A percentile compares a stretch with the other conserved stretches of the same genome.
These are phyloP conservation scores for Troides helena DNA, from an alignment of 2,888 invertebrate genomes.

Conservation along the genomic window DNA sequence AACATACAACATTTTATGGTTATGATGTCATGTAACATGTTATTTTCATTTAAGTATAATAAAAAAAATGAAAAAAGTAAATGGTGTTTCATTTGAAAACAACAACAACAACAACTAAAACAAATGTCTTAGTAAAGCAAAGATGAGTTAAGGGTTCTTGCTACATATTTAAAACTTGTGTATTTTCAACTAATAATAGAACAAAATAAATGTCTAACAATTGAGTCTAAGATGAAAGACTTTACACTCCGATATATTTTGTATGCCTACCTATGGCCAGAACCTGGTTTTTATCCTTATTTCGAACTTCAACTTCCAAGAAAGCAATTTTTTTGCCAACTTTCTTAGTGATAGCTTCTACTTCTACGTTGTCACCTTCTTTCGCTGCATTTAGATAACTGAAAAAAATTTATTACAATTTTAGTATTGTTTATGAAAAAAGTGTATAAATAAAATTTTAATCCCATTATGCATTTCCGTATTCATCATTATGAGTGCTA, in stretches of 20 bases:
- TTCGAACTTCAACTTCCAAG: slow-evolving; percentile 87
- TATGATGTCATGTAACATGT: slow-evolving; percentile 7
- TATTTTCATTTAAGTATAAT: slow-evolving; percentile 15
- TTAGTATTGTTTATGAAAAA: neutral
- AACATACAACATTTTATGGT: slow-evolving; percentile 2
- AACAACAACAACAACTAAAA: neutral
- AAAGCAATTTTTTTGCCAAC: slow-evolving; percentile 90
- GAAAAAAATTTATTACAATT: slow-evolving; percentile 38
- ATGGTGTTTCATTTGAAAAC: slow-evolving; percentile 9
- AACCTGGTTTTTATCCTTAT: slow-evolving; percentile 85
- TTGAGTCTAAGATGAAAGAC: neutral
- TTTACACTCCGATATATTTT: slow-evolving; percentile 76
- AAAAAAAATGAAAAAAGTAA: slow-evolving; percentile 23
- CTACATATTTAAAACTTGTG: neutral
- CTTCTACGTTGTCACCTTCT: slow-evolving; percentile 87
- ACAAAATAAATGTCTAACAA: neutral
- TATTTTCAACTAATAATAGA: slow-evolving; percentile 7
- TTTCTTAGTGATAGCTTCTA: slow-evolving; percentile 88
- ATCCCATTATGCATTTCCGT: neutral
- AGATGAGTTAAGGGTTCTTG: neutral
- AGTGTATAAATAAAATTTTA: neutral
- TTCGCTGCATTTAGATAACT: slow-evolving; percentile 89
- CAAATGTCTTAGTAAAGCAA: neutral
- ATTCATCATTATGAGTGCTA: neutral
- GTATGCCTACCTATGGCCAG: slow-evolving; percentile 92